phyloP scores from a whole-genome alignment of 2,797 vertebrate genomes.

The Bovichtus variegatus region DNA sequence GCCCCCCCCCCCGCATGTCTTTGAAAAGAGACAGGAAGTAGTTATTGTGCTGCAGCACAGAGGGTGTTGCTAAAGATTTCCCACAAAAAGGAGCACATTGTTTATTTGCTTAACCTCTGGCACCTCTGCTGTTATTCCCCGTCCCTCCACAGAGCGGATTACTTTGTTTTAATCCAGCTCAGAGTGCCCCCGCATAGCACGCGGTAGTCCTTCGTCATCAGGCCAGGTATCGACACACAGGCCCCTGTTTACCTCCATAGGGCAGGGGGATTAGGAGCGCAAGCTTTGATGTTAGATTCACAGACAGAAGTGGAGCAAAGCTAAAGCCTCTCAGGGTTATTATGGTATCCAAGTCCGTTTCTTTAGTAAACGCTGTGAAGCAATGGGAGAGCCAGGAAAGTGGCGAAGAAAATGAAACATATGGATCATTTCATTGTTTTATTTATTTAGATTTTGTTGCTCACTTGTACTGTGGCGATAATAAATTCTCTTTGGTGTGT shows the following conservation, averaged over 20 bases:
- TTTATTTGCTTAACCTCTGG: constrained; percentile 69
- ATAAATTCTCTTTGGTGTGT: constrained; percentile 22
- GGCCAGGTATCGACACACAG: constrained; percentile 71
- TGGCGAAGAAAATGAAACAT: constrained; percentile 10
- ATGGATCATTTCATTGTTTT: constrained; percentile 1
- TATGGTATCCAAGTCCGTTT: constrained; percentile 66
- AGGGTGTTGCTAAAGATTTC: constrained; percentile 39
- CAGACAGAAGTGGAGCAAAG: constrained; percentile 63
- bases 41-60: constrained; percentile 10
- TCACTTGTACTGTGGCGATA: constrained; percentile 31
- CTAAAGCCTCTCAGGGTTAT: constrained; percentile 65
- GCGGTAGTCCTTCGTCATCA: constrained; percentile 48
- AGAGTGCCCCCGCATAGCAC: constrained; percentile 61
- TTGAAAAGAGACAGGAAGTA: constrained; percentile 1
- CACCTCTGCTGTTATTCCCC: constrained; percentile 52
- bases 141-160: constrained; percentile 73
- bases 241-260: constrained; percentile 70
- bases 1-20: not conserved
- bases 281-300: constrained; percentile 80
- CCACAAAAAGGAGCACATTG: constrained; percentile 52
- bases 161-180: constrained; percentile 81
- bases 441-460: constrained; percentile 4
- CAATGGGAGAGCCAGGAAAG: not conserved
- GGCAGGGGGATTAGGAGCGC: constrained; percentile 72
- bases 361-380: constrained; percentile 43